Percentiles rank a stretch among this genome's conserved stretches.
phyloP scores from a whole-genome alignment of 1,140 invertebrate species.

The Helicorthomorpha holstii region DNA sequence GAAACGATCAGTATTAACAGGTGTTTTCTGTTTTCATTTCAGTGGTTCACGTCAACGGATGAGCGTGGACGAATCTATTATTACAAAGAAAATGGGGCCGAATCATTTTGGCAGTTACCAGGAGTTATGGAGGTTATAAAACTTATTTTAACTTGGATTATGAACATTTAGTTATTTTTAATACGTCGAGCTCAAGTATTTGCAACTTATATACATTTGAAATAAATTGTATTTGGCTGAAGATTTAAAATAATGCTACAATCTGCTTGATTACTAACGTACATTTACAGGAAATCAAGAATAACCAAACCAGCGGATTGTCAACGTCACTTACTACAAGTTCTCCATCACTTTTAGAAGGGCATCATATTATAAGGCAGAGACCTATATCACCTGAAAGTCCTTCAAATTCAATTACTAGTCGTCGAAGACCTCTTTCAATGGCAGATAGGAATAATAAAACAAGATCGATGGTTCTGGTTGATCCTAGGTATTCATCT shows the following conservation, averaged over 20 bases:
- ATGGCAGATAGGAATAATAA: slow-evolving; percentile 11
- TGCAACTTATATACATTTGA: no score
- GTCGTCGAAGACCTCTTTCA: not conserved
- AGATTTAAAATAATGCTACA: no score
- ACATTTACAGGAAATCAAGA: no score
- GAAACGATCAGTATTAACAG: no score
- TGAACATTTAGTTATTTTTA: no score
- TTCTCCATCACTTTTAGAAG: not conserved
- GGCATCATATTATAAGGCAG: no score
- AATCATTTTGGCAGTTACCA: slow-evolving; percentile 40
- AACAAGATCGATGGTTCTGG: slow-evolving; percentile 17
- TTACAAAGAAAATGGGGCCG: slow-evolving; percentile 39
- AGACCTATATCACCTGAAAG: not conserved
- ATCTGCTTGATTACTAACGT: no score
- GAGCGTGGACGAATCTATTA: slow-evolving; percentile 39
- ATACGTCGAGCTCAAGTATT: no score
- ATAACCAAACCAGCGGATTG: no score
- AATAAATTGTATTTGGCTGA: no score
- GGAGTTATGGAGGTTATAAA: slow-evolving; percentile 14
- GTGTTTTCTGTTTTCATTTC: slow-evolving; percentile 7
- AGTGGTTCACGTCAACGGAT: slow-evolving; percentile 43
- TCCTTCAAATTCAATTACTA: not conserved
- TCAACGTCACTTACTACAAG: no score
- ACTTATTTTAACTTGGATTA: no score
- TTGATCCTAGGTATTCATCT: slow-evolving; percentile 11